Percentiles rank a stretch among this genome's conserved stretches.
These are phyloP conservation scores for Dryadula phaetusa DNA, from an alignment of 2,888 invertebrate species.

Conservation along the genomic window DNA sequence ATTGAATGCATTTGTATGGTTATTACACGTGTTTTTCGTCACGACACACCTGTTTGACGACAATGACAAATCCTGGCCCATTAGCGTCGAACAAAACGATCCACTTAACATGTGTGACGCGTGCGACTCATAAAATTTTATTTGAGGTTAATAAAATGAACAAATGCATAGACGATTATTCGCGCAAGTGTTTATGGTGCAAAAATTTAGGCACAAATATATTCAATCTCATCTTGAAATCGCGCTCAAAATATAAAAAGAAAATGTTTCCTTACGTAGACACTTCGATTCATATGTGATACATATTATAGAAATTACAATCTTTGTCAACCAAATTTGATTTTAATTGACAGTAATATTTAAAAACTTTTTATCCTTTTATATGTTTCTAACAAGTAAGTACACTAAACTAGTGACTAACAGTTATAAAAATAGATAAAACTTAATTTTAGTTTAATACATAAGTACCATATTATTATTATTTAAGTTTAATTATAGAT, in stretches of 20 bases:
- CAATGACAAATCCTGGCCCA: slow-evolving; percentile 62
- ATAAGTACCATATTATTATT: too few relatives aligned
- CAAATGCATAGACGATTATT: slow-evolving; percentile 33
- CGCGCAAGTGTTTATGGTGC: slow-evolving; percentile 19
- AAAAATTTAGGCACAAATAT: neutral
- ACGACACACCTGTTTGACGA: slow-evolving; percentile 68
- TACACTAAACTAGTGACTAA: too few relatives aligned
- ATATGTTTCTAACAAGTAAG: too few relatives aligned
- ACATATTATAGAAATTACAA: too few relatives aligned
- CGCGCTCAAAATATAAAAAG: neutral
- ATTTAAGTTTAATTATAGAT: too few relatives aligned
- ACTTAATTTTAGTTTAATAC: too few relatives aligned
- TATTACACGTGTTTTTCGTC: slow-evolving; percentile 68
- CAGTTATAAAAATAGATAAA: too few relatives aligned
- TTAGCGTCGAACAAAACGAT: slow-evolving; percentile 58
- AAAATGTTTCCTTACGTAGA: neutral
- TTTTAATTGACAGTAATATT: too few relatives aligned
- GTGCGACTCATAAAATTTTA: slow-evolving; percentile 41
- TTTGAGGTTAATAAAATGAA: slow-evolving; percentile 43
- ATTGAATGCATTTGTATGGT: slow-evolving; percentile 67
- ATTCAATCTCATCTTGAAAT: neutral
- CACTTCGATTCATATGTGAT: too few relatives aligned
- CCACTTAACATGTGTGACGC: slow-evolving; percentile 46
- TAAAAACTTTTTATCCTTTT: too few relatives aligned
- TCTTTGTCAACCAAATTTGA: too few relatives aligned